Conservation (phyloP, 2,888 invertebrate genomes). For the Pristionchus japonicus region DNA sequence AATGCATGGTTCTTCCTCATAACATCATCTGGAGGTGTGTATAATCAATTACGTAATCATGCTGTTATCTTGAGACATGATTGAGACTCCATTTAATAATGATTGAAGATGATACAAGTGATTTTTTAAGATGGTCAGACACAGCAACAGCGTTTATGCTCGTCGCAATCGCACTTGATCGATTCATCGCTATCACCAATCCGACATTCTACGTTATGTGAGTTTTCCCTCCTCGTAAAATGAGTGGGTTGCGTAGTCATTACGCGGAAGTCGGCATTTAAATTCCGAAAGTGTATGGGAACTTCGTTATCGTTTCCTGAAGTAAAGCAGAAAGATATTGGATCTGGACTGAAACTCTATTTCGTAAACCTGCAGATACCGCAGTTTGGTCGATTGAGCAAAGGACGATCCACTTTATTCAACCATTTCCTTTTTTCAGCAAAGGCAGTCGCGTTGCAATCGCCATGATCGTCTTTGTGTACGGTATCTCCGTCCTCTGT, state of each 20-base stretch:
- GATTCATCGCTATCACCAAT: not conserved
- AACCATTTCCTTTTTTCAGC: not conserved
- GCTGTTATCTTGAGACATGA: no score
- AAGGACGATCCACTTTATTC: no score
- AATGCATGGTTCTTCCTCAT: constrained; percentile 31
- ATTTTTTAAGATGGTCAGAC: constrained; percentile 18
- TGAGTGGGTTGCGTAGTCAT: not conserved
- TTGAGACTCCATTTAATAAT: no score
- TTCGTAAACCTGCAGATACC: no score
- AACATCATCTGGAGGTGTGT: constrained; percentile 37
- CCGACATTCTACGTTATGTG: constrained; percentile 7
- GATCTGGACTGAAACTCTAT: no score
- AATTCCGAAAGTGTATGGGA: not conserved
- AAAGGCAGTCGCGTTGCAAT: constrained; percentile 2
- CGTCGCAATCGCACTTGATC: constrained; percentile 1
- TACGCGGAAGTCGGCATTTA: not conserved
- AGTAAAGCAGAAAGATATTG: not conserved
- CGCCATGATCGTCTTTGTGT: constrained; percentile 14
- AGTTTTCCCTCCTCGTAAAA: not conserved
- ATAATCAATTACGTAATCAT: no score
- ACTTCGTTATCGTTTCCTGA: not conserved
- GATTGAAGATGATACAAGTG: not conserved
- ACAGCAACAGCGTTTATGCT: constrained; percentile 41
- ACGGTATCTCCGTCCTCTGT: constrained; percentile 29
- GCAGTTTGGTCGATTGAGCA: no score